phyloP scores from a whole-genome alignment of 1,140 invertebrate genomes.

The Oncopodura yosiiana region DNA sequence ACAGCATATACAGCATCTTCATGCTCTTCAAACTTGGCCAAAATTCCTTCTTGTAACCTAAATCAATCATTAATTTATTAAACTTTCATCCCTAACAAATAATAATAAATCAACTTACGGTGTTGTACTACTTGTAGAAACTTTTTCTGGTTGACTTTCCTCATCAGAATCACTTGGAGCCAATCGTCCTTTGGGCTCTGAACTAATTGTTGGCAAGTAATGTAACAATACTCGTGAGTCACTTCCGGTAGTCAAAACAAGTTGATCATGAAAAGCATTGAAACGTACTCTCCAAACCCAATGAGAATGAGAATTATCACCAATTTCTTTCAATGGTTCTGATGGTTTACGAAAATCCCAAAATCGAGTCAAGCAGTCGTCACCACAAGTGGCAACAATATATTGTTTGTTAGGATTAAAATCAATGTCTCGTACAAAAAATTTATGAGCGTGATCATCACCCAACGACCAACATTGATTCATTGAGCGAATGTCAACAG shows the following conservation, averaged over 20 bases:
- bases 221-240: conserved; percentile 83
- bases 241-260: conserved; percentile 87
- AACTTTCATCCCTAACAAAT: conserved; percentile 4
- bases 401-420: conserved; percentile 96
- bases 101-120: conserved; percentile 16
- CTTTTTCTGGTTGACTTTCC: conserved; percentile 42
- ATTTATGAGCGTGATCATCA: conserved; percentile 64
- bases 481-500: conserved; percentile 72
- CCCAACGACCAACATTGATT: conserved; percentile 72
- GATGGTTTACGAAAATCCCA: conserved; percentile 83
- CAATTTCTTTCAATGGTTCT: conserved; percentile 65
- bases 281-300: conserved; percentile 92
- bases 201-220: conserved; percentile 76
- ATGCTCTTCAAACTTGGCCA: conserved; percentile 87
- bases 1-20: conserved; percentile 96
- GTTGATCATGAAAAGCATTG: conserved; percentile 93
- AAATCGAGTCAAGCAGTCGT: conserved; percentile 87
- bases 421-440: conserved; percentile 65
- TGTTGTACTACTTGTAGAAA: background rate
- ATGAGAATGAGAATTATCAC: conserved; percentile 91
- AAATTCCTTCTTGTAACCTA: conserved; percentile 57
- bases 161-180: conserved; percentile 47
- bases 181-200: conserved; percentile 58
- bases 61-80: background rate
- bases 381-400: conserved; percentile 83